A percentile compares a stretch with the other conserved stretches of the same genome.
Evolutionary conservation across 1,140 invertebrate genomes (phyloP).

Genomic region (Catajapyx aquilonaris): DNA sequence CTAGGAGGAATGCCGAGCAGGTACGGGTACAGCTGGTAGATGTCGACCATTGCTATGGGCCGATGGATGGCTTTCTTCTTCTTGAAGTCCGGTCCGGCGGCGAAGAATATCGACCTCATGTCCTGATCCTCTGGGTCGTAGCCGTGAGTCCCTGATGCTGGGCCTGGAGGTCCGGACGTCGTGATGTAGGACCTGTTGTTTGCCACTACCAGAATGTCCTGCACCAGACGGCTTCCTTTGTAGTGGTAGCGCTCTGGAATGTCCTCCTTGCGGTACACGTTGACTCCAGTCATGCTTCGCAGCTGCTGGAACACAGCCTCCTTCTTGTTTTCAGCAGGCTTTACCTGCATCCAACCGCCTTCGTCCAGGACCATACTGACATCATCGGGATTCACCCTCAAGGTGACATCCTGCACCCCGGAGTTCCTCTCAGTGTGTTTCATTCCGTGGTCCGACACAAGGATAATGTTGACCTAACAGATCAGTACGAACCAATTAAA

Average conservation of each 20-base stretch:
- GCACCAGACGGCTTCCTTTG: constrained; percentile 13
- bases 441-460: constrained; percentile 5
- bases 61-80: constrained; percentile 9
- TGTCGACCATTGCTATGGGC: constrained; percentile 14
- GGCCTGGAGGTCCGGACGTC: too few relatives aligned
- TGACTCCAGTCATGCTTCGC: constrained; percentile 13
- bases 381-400: constrained; percentile 1
- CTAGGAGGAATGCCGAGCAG: constrained; percentile 12
- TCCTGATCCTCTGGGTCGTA: constrained; percentile 17
- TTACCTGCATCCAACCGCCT: constrained; percentile 1
- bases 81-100: constrained; percentile 20
- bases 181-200: too few relatives aligned
- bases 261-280: constrained; percentile 16
- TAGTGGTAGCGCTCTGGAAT: constrained; percentile 19
- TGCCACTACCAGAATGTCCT: constrained; percentile 15
- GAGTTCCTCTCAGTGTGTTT: constrained; percentile 2
- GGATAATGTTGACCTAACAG: constrained; percentile 4
- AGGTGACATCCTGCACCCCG: not conserved
- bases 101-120: constrained; percentile 22
- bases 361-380: constrained; percentile 3
- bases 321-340: not conserved
- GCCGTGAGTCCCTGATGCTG: constrained; percentile 16
- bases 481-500: too few relatives aligned
- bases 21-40: constrained; percentile 16
- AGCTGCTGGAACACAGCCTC: constrained; percentile 11